These are phyloP conservation scores for Ophraella communa DNA, from an alignment of 2,888 invertebrate genomes.

Conservation along the genomic window DNA sequence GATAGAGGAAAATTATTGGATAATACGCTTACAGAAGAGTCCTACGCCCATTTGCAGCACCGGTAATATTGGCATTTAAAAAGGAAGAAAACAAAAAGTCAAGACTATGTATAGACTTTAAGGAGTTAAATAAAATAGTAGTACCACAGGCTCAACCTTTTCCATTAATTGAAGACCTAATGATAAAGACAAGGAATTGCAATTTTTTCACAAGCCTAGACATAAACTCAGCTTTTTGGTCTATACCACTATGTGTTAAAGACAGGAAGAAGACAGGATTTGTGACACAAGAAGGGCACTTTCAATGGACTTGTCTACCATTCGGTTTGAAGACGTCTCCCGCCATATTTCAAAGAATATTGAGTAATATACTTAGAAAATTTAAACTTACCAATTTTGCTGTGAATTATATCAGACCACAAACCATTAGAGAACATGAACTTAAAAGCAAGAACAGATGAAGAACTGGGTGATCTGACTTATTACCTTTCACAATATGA, in stretches of 20 bases:
- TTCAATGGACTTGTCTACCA: slow-evolving; percentile 14
- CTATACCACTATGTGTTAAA: slow-evolving; percentile 2
- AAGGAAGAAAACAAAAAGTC: slow-evolving; percentile 18
- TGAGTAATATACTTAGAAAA: no score
- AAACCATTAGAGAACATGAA: slow-evolving; percentile 30
- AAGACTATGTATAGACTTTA: slow-evolving; percentile 19
- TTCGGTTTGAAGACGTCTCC: slow-evolving; percentile 3
- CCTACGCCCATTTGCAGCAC: slow-evolving; percentile 20
- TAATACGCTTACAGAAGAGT: slow-evolving; percentile 7
- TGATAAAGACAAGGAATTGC: slow-evolving; percentile 7
- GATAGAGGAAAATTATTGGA: slow-evolving; percentile 9
- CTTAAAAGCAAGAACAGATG: slow-evolving; percentile 37
- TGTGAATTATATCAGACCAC: slow-evolving; percentile 23
- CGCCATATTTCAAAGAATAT: slow-evolving; percentile 7
- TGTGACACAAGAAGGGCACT: slow-evolving; percentile 14
- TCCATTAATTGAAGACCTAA: slow-evolving; percentile 19
- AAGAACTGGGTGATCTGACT: slow-evolving; percentile 37
- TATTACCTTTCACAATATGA: no score
- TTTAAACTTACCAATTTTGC: no score
- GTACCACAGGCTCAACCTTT: slow-evolving; percentile 24
- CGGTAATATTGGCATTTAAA: slow-evolving; percentile 15
- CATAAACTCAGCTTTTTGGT: slow-evolving; percentile 20
- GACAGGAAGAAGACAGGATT: slow-evolving; percentile 18
- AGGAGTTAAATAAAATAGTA: slow-evolving; percentile 22
- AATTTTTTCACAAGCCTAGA: background rate